phyloP scores from a whole-genome alignment of 2,113 vertebrate genomes.

The Nycticryphes semicollaris region DNA sequence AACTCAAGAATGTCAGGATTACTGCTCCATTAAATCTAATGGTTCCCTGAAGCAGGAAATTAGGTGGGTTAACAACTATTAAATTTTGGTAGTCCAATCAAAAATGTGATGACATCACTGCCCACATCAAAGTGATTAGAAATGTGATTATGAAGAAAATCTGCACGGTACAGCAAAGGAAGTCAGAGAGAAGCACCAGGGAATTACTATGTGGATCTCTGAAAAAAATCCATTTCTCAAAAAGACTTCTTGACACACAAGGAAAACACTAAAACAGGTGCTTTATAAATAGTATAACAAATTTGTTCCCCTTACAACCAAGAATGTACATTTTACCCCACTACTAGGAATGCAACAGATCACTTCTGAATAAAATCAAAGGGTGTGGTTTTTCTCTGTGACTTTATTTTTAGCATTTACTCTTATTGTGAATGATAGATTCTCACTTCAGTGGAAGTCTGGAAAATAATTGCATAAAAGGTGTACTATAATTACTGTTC shows the following conservation, averaged over 20 bases:
- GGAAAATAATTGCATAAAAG: not conserved
- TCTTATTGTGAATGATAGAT: not conserved
- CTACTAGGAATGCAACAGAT: not conserved
- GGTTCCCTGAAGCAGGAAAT: slow-evolving; percentile 55
- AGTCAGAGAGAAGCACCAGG: not conserved
- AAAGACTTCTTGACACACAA: not conserved
- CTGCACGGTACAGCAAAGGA: not conserved
- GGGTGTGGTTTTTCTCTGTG: not conserved
- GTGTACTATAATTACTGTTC: not conserved
- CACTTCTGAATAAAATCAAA: not conserved
- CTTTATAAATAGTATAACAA: not conserved
- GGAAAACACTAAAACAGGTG: not conserved
- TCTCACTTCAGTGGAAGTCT: not conserved
- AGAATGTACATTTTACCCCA: not conserved
- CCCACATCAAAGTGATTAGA: slow-evolving; percentile 3
- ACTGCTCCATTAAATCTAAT: slow-evolving; percentile 67
- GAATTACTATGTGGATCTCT: not conserved
- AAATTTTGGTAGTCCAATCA: slow-evolving; percentile 56
- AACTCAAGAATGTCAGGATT: slow-evolving; percentile 28
- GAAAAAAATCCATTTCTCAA: not conserved
- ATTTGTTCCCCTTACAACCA: not conserved
- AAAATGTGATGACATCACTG: slow-evolving; percentile 22
- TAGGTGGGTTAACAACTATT: slow-evolving; percentile 43
- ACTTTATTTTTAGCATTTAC: not conserved
- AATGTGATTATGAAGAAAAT: slow-evolving; percentile 18